Base-by-base conservation (phyloP, 2,797 vertebrate genomes). In the Danionella dracula region DNA sequence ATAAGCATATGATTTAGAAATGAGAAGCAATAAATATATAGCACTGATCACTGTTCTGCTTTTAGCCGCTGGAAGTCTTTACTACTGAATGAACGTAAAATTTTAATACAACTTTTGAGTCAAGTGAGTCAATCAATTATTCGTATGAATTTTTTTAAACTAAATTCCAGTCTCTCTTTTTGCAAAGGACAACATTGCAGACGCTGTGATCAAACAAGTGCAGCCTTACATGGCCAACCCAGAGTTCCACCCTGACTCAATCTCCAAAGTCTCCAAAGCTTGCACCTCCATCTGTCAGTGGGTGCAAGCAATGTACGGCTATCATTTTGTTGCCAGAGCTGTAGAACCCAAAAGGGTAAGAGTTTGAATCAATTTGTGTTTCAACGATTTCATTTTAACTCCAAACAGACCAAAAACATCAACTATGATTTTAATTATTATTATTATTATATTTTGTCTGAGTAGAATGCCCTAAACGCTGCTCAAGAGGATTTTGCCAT, bases 261-360 rank as follows among this genome's bases (percentile, higher is more conserved):
- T 96, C 0, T 84, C 93, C 76, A 94, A 94, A 66, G 91, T 96
- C 49, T 98, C 94, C 78, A 94, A 92, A 82, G 94, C 93, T 57
- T 96, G 94, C 75, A 95, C 91, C 3, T 96, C 94, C 58, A 92
- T 97, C 77, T 95, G 94, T 81, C 93, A 94, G 81, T 97, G 96
- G 95, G 94, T 94, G 53, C 90, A 88, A 2, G 93, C 95, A 70
- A 95, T 97, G 93, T 82, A 98, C 77, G 82, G 85, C 49, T 97
- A 95, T 83, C 92, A 96, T 81, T 95, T 94, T 23, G 91, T 94
- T 77, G 82, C 91, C 73, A 92, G 82, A 76, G 81, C 77, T 0
- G 91, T 98, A 82, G 88, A 92, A 76, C 93, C 93, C 68, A 97
- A 98, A 81, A 78, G 88, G 86, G 93, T 98, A 86, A 89, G 90